Evolutionary conservation across 2,113 vertebrate species (phyloP).

Genomic region (Corynorhinus townsendii): DNA sequence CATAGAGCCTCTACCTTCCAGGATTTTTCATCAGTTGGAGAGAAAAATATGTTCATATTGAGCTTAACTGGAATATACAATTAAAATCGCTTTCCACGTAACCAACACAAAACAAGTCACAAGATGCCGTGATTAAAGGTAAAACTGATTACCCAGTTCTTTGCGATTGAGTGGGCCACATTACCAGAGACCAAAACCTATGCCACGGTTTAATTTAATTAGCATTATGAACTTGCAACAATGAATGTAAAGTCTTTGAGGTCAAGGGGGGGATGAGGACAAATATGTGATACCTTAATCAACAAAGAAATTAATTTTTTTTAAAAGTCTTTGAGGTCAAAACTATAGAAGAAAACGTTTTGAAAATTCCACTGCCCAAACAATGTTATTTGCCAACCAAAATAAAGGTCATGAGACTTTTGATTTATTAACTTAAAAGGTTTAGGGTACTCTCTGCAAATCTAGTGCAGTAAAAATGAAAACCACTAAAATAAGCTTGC

Average conservation of each 20-base stretch:
- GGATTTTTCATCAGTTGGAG: conserved; percentile 15
- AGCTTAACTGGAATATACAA: conserved; percentile 32
- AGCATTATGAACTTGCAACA: conserved; percentile 32
- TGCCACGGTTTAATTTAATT: conserved; percentile 41
- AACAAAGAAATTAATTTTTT: too few relatives aligned
- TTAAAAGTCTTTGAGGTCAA: conserved; percentile 45
- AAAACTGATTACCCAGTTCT: not conserved
- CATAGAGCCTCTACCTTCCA: not conserved
- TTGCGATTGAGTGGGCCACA: not conserved
- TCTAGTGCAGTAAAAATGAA: conserved; percentile 58
- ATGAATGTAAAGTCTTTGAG: conserved; percentile 28
- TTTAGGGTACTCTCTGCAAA: not conserved
- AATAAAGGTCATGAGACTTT: conserved; percentile 33
- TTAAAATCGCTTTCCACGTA: conserved; percentile 9
- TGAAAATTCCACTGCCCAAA: conserved; percentile 30
- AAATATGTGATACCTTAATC: too few relatives aligned
- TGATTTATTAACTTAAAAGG: conserved; percentile 33
- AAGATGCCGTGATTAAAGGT: not conserved
- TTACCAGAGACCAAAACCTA: not conserved
- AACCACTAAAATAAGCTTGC: conserved; percentile 17
- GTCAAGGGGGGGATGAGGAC: too few relatives aligned
- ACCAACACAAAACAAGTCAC: not conserved
- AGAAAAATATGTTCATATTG: not conserved
- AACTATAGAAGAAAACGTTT: not conserved
- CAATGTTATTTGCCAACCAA: conserved; percentile 17